A percentile compares a stretch with the other conserved stretches of the same genome.
Conservation (phyloP, 2,797 vertebrate species). For the Muraenolepis orangiensis region DNA sequence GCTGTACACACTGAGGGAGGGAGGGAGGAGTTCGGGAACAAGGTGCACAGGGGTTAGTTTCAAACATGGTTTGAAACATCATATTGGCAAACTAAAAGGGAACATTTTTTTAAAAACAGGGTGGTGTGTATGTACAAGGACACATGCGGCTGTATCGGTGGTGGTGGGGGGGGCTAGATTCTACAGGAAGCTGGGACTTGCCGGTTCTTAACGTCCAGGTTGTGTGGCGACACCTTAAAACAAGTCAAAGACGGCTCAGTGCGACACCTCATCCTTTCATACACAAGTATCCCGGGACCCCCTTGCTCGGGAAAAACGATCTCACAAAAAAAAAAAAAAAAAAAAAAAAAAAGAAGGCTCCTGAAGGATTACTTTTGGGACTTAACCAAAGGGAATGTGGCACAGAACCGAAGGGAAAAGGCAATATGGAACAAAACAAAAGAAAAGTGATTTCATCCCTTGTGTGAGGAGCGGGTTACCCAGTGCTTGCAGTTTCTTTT, state of each 20-base stretch:
- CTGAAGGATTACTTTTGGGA: slow-evolving; percentile 22
- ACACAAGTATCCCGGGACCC: slow-evolving; percentile 55
- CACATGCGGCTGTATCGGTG: not conserved
- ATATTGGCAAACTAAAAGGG: not conserved
- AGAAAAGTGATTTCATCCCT: slow-evolving; percentile 25
- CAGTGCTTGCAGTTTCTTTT: slow-evolving; percentile 35
- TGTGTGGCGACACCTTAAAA: slow-evolving; percentile 32
- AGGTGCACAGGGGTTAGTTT: slow-evolving; percentile 47
- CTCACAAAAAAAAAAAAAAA: no score
- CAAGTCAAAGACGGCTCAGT: slow-evolving; percentile 18
- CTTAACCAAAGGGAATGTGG: not conserved
- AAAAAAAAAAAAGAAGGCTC: no score
- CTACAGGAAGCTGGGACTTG: slow-evolving; percentile 19
- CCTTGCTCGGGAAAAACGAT: slow-evolving; percentile 8
- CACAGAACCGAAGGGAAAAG: slow-evolving; percentile 9
- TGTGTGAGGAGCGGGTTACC: slow-evolving; percentile 22
- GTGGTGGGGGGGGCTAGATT: not conserved
- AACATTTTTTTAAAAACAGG: no score
- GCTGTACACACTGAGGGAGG: slow-evolving; percentile 36
- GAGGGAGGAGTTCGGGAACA: slow-evolving; percentile 26
- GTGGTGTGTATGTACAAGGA: not conserved
- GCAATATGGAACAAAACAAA: not conserved
- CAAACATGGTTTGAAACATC: not conserved
- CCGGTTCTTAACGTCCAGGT: slow-evolving; percentile 69
- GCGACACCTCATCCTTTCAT: slow-evolving; percentile 67